Conservation (phyloP, 2,888 invertebrate genomes). For the Xiphydria camelus region DNA sequence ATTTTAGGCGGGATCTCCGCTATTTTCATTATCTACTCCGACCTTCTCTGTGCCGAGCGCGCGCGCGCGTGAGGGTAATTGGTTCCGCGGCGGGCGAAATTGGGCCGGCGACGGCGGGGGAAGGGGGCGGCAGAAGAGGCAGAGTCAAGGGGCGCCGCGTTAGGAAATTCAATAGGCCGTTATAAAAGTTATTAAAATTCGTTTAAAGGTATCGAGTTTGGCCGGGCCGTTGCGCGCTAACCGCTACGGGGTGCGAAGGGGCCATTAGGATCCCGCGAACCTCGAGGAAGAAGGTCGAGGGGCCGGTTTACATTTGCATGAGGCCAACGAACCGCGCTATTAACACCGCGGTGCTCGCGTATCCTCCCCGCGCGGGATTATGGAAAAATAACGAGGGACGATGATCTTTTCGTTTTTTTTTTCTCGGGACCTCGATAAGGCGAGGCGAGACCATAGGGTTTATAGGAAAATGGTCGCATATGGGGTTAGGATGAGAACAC, state of each 20-base stretch:
- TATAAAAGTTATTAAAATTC: conserved; percentile 37
- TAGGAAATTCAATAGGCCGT: conserved; percentile 33
- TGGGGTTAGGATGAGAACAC: too few species aligned
- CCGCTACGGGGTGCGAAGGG: not conserved
- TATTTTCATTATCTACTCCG: too few species aligned
- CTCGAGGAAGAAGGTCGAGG: conserved; percentile 1
- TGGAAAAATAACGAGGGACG: not conserved
- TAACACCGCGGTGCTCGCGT: not conserved
- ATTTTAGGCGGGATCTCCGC: too few species aligned
- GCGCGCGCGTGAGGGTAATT: not conserved
- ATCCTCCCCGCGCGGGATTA: not conserved
- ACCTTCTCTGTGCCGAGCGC: too few species aligned
- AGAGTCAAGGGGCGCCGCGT: conserved; percentile 22
- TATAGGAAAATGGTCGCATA: too few species aligned
- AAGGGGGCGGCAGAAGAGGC: conserved; percentile 9
- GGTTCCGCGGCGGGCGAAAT: not conserved
- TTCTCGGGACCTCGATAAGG: too few species aligned
- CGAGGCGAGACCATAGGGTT: too few species aligned
- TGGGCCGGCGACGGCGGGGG: too few species aligned
- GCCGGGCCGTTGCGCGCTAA: conserved; percentile 22
- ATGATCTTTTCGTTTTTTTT: too few species aligned
- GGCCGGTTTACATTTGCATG: not conserved
- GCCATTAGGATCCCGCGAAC: not conserved
- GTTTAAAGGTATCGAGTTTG: conserved; percentile 35
- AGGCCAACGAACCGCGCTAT: not conserved